phyloP scores from a whole-genome alignment of 35 echinoderm and acorn worm species.

The Eucidaris tribuloides region DNA sequence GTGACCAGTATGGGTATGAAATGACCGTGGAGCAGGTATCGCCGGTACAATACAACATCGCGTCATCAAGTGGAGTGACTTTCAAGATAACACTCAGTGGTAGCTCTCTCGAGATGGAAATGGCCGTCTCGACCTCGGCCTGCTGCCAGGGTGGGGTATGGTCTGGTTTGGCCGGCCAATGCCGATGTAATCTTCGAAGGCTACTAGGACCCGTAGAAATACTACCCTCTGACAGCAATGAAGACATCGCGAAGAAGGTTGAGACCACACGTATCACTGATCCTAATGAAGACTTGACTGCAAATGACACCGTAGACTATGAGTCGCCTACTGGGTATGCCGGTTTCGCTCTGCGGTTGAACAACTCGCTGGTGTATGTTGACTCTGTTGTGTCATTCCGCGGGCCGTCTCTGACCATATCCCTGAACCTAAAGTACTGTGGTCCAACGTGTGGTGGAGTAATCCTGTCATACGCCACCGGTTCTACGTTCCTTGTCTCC shows the following conservation, averaged over 20 bases:
- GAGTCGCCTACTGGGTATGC: constrained; percentile 36
- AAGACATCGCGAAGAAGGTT: background rate
- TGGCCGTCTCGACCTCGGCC: background rate
- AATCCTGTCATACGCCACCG: constrained; percentile 56
- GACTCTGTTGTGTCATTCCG: constrained; percentile 10
- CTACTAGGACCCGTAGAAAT: background rate
- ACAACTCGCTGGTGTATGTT: constrained; percentile 27
- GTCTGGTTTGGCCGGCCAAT: background rate
- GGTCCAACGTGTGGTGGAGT: constrained; percentile 48
- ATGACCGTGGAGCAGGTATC: background rate
- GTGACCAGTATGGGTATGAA: background rate
- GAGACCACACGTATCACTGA: background rate
- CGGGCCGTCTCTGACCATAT: constrained; percentile 31
- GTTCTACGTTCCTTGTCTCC: constrained; percentile 58
- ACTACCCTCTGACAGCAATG: background rate
- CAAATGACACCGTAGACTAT: constrained; percentile 7
- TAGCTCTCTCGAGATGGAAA: background rate
- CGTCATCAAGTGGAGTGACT: background rate
- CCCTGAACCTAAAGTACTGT: constrained; percentile 64
- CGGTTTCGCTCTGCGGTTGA: constrained; percentile 36
- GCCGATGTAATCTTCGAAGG: background rate
- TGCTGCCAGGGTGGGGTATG: background rate
- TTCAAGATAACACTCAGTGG: background rate
- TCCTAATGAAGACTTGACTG: constrained; percentile 1
- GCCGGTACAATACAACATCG: background rate